phyloP scores from a whole-genome alignment of 2,888 invertebrate genomes.

The Coelinius sp. region DNA sequence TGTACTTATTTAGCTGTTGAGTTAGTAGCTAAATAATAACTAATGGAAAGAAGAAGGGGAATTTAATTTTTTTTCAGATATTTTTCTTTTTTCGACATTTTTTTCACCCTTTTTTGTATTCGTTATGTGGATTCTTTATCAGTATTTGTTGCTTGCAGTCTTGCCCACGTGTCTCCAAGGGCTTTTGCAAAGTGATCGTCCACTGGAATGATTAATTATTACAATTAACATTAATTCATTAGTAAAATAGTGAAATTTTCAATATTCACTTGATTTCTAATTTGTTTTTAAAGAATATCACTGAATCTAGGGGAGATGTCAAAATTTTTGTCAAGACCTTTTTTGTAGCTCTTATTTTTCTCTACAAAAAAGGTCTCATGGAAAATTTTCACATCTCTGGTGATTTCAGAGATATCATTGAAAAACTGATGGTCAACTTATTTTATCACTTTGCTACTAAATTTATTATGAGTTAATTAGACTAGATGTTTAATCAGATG shows the following conservation, averaged over 20 bases:
- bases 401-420: neutral
- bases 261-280: no score
- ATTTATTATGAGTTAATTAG: no score
- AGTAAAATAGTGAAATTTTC: neutral
- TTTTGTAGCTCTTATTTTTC: no score
- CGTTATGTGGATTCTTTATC: slow-evolving; percentile 66
- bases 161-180: slow-evolving; percentile 69
- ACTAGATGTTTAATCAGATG: neutral
- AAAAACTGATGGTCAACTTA: no score
- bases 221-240: neutral
- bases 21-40: slow-evolving; percentile 46
- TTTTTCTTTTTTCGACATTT: neutral
- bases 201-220: slow-evolving; percentile 53
- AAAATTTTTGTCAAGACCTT: no score
- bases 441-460: no score
- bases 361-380: no score
- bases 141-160: slow-evolving; percentile 65
- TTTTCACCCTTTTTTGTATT: neutral
- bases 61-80: neutral
- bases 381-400: no score
- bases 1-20: slow-evolving; percentile 37
- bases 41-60: slow-evolving; percentile 46
- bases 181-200: slow-evolving; percentile 69
- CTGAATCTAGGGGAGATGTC: no score
- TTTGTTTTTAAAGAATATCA: no score